Percentiles rank a stretch among this genome's conserved stretches.
These are phyloP conservation scores for Phodopus roborovskii DNA, from an alignment of 2,113 vertebrate species.

Conservation along the genomic window DNA sequence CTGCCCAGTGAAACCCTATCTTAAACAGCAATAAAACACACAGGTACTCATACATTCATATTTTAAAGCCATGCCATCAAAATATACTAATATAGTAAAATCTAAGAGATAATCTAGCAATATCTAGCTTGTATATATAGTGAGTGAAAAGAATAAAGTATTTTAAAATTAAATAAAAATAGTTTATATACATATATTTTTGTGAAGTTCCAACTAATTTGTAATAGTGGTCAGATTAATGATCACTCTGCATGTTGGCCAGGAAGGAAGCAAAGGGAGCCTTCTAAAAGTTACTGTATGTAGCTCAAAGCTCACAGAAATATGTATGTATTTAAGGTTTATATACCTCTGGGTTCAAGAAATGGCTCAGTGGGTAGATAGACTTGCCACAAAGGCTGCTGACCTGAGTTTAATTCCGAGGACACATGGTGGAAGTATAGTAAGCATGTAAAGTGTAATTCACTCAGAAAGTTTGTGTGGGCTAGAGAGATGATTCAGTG, in stretches of 20 bases:
- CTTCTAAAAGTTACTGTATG: neutral
- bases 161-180: neutral
- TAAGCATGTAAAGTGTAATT: neutral
- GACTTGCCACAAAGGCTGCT: neutral
- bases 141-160: slow-evolving; percentile 33
- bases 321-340: neutral
- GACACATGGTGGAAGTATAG: neutral
- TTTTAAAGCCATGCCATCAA: slow-evolving; percentile 37
- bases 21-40: neutral
- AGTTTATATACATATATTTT: slow-evolving; percentile 2
- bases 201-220: slow-evolving; percentile 24
- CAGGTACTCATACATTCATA: neutral
- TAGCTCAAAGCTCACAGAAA: neutral
- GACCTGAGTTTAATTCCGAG: neutral
- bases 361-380: neutral
- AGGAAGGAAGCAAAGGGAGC: neutral
- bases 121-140: neutral
- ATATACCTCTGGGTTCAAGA: neutral
- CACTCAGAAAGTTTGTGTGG: neutral
- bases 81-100: slow-evolving; percentile 42
- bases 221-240: neutral
- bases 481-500: no score
- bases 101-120: neutral
- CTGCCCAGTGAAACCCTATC: neutral
- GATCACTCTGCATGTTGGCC: neutral